Percentiles rank a stretch among this genome's conserved stretches.
These are phyloP conservation scores for Tyto alba DNA, from an alignment of 2,113 vertebrate genomes.

Conservation along the genomic window DNA sequence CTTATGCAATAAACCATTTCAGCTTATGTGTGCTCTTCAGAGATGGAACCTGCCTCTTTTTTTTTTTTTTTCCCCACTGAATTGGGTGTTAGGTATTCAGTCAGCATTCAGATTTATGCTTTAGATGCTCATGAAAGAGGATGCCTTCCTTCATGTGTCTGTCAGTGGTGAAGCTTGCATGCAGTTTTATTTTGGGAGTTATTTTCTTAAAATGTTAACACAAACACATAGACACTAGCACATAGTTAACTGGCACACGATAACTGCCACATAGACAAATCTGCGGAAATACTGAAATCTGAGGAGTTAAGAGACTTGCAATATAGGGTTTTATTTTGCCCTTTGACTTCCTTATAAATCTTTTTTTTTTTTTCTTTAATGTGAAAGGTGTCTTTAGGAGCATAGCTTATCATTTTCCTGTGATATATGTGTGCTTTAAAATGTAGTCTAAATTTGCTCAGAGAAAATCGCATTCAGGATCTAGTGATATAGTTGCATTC, in stretches of 20 bases:
- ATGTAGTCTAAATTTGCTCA: slow-evolving; percentile 19
- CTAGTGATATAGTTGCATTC: neutral
- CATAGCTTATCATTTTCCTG: neutral
- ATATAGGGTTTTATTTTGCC: slow-evolving; percentile 22
- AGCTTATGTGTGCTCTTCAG: neutral
- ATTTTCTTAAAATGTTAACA: neutral
- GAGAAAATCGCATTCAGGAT: neutral
- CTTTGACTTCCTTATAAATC: slow-evolving; percentile 14
- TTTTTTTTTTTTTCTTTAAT: neutral
- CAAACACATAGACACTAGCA: too few relatives aligned
- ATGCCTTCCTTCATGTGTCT: neutral
- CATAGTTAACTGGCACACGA: too few relatives aligned
- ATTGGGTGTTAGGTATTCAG: neutral
- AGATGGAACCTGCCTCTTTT: neutral
- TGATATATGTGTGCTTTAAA: slow-evolving; percentile 7
- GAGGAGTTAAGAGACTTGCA: slow-evolving; percentile 9
- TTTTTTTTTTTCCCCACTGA: neutral
- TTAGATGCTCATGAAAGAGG: slow-evolving; percentile 1
- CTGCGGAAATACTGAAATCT: neutral
- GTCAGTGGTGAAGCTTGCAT: neutral
- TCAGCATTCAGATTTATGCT: slow-evolving; percentile 28
- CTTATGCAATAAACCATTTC: neutral
- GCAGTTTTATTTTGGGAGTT: neutral
- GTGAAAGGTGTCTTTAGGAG: slow-evolving; percentile 22
- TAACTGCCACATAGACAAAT: neutral